Base-by-base conservation (phyloP, 2,113 vertebrate genomes). In the Poecile atricapillus region DNA sequence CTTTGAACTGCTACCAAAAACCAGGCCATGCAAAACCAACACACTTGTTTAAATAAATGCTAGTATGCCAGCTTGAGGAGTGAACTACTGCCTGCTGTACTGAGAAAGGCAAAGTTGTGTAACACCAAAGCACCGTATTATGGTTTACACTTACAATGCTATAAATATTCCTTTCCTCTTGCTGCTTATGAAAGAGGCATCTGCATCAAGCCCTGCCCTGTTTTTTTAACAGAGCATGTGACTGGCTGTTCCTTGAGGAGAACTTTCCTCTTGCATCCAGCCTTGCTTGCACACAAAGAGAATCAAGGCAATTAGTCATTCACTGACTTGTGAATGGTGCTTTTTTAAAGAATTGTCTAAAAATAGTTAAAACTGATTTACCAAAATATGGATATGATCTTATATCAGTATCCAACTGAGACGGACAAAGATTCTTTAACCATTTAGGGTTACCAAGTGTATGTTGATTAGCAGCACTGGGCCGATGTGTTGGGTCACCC, bases 121-220 rank as follows among this genome's bases (percentile, higher is more conserved):
- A 97, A 96, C 84, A 60, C 80, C 93, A 89, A 93, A 94, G 94
- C 83, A 83, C 65, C 62, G 28, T 53, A 70, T 75, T 89, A 69
- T 75, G 44, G 81, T 95, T 96, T 94, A 90, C 60, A 88, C 78
- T 94, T 93, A 22, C 47, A 77, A 5, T 87, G 88, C 91, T 95
- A 96, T 93, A 95, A 97, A 95, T 97, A 96, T 15, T 86, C 65
- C 88, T 67, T 92, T 94, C 81, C 52, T 65, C 79, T 90, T 90
- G 64, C 84, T 87, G 75, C 76, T 86, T 96, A 80, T 65, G 87
- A 89, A 94, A 88, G 89, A 97, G 71, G 58, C 56, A 71, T 96
- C 81, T 94, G 46, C 93, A 94, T 83, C 55, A 59, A 77, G 77
- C 71, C n/a, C 50, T 77, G 81, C 89, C 75, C 47, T 41, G 50